Percentiles rank a stretch among this genome's conserved stretches.
phyloP scores from a whole-genome alignment of 2,797 vertebrate species.

The Dermochelys coriacea region DNA sequence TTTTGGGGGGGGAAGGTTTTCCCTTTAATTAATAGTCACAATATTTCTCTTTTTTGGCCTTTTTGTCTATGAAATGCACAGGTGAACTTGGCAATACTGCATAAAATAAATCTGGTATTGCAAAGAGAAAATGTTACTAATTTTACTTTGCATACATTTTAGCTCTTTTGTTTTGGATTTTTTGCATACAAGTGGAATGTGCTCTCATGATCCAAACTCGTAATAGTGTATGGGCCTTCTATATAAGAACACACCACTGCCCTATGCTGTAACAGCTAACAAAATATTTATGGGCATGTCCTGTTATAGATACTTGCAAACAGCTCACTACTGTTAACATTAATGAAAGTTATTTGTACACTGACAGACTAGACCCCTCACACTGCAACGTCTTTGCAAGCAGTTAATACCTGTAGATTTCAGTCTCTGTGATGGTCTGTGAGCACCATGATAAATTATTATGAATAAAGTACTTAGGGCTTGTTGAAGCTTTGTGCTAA shows the following conservation, averaged over 20 bases:
- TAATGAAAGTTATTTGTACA: conserved; percentile 33
- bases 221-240: neutral
- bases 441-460: neutral
- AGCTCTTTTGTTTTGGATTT: neutral
- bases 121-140: neutral
- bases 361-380: conserved; percentile 1
- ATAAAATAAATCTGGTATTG: neutral
- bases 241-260: neutral
- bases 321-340: neutral
- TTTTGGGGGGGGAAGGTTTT: neutral
- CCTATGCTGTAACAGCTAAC: neutral
- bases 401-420: conserved; percentile 38
- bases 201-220: neutral
- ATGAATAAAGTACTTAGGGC: neutral
- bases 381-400: neutral
- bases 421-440: neutral
- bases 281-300: neutral
- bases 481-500: conserved; percentile 58
- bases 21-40: neutral
- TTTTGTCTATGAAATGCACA: neutral
- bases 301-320: conserved; percentile 2
- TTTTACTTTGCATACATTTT: neutral
- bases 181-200: neutral
- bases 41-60: neutral
- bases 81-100: neutral